Evolutionary conservation across 2,888 invertebrate genomes (phyloP).

Genomic region (Acanthosepion pharaonis): DNA sequence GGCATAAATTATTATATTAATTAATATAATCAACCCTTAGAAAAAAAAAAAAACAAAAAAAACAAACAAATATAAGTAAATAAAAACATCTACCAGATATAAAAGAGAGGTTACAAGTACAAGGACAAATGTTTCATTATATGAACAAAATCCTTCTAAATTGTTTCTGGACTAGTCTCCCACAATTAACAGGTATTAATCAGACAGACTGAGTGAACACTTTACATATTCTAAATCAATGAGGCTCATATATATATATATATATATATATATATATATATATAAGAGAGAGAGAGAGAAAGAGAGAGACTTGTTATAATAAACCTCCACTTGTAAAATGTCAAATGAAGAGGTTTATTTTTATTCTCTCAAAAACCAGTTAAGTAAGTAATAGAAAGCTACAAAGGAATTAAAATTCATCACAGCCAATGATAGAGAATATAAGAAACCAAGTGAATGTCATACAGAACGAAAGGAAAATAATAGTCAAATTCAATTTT

Average conservation of each 20-base stretch:
- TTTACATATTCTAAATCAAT: neutral
- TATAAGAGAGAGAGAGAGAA: too few relatives aligned
- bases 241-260: neutral
- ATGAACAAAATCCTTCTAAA: neutral
- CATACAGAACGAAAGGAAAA: too few relatives aligned
- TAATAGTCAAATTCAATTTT: too few relatives aligned
- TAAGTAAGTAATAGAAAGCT: neutral
- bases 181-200: neutral
- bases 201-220: neutral
- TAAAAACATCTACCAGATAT: neutral
- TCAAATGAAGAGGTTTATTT: neutral
- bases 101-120: neutral
- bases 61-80: too few relatives aligned
- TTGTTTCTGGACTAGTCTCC: neutral
- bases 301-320: neutral
- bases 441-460: too few relatives aligned
- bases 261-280: too few relatives aligned
- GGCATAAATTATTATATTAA: too few relatives aligned
- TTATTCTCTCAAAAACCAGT: neutral
- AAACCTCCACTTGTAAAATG: neutral
- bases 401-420: too few relatives aligned
- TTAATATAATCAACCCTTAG: too few relatives aligned
- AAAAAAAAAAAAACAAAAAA: too few relatives aligned
- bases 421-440: too few relatives aligned
- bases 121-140: neutral